phyloP scores from a whole-genome alignment of 2,888 invertebrate genomes.

The Cheilosia grossa region DNA sequence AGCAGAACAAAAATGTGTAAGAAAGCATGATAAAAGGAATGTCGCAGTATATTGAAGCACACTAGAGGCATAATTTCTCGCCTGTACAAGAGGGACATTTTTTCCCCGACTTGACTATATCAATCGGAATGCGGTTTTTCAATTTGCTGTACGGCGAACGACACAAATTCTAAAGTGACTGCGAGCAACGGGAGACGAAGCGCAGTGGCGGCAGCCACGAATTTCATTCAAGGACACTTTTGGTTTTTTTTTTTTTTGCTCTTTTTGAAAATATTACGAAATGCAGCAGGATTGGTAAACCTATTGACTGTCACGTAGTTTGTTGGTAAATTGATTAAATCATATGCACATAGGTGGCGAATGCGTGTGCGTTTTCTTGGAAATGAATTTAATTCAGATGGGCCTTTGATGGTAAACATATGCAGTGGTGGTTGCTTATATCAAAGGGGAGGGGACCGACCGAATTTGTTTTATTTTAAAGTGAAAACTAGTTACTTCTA shows the following conservation, averaged over 20 bases:
- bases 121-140: slow-evolving; percentile 52
- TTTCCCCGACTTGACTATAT: not conserved
- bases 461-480: too few species aligned
- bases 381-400: not conserved
- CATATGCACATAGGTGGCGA: not conserved
- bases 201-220: slow-evolving; percentile 13
- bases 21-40: slow-evolving; percentile 41
- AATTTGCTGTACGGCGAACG: slow-evolving; percentile 7
- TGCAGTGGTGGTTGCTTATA: too few species aligned
- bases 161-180: not conserved
- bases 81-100: slow-evolving; percentile 10
- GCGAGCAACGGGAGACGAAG: not conserved
- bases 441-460: too few species aligned
- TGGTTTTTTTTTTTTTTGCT: not conserved
- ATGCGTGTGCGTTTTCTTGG: not conserved
- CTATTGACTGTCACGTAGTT: slow-evolving; percentile 51
- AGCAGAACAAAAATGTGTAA: not conserved
- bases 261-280: not conserved
- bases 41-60: not conserved
- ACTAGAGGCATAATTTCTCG: not conserved
- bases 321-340: slow-evolving; percentile 37
- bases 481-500: too few species aligned
- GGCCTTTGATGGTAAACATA: too few species aligned
- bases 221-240: slow-evolving; percentile 6
- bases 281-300: slow-evolving; percentile 24